Evolutionary conservation across 2,888 invertebrate genomes (phyloP).

Genomic region (Baccha elongata): DNA sequence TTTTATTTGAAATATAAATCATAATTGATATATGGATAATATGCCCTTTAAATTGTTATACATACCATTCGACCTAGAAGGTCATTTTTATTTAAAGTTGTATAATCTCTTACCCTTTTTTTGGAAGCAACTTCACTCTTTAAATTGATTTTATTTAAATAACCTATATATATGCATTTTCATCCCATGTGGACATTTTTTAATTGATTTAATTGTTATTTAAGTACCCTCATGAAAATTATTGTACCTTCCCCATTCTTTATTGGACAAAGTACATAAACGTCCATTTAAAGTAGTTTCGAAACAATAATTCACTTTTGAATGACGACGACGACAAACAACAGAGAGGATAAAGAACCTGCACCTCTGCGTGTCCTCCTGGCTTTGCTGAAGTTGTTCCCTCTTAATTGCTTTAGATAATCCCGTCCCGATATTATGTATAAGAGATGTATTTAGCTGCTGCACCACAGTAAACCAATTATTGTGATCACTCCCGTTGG

Average conservation of each 20-base stretch:
- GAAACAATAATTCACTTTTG: conserved; percentile 31
- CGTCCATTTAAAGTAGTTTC: conserved; percentile 4
- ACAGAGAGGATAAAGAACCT: neutral
- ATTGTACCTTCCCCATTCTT: neutral
- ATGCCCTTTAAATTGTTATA: too few species aligned
- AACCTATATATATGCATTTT: too few species aligned
- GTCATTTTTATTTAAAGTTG: neutral
- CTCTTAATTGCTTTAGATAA: conserved; percentile 68
- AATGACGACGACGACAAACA: neutral
- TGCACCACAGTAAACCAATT: conserved; percentile 34
- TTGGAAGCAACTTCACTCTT: neutral
- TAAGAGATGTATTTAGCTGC: conserved; percentile 23
- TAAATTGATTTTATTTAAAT: conserved; percentile 31
- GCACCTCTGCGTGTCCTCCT: conserved; percentile 21
- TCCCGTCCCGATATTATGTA: conserved; percentile 33
- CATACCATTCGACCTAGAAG: conserved; percentile 4
- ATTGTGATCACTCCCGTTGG: conserved; percentile 31
- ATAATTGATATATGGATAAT: too few species aligned
- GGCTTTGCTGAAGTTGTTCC: neutral
- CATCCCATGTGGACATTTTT: conserved; percentile 27
- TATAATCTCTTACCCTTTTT: neutral
- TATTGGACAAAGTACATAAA: conserved; percentile 19
- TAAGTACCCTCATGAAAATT: conserved; percentile 41
- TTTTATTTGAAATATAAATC: too few species aligned
- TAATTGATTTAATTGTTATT: conserved; percentile 62